Evolutionary conservation across 2,888 invertebrate genomes (phyloP), one percentile per base, ranked within the genome.

Genomic region (Melinopterus prodromus): DNA sequence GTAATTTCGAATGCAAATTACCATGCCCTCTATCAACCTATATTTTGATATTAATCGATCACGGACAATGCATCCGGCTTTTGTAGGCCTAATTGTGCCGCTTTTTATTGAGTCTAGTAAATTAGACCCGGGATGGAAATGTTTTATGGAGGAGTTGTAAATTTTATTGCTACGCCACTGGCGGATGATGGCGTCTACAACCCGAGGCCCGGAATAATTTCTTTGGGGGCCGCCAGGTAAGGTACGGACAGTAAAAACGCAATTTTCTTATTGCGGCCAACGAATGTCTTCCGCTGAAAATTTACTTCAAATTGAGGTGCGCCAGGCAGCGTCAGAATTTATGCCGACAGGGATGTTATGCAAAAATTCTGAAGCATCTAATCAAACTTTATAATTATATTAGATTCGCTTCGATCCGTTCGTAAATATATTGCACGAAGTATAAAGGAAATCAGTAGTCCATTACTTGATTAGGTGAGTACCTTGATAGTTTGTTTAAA

Each of bases 71-170:
- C 12, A 53, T 53, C 53, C 53, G 53, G 53, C 53, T 53, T 53
- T 53, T 53, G 53, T 53, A 26, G 53, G 53, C 53, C 7, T 53
- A 53, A 53, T 53, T 53, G 53, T 53, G 5, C 26, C 26, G 1
- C 5, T 53, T 53, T 53, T 53, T 53, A 53, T 53, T 2, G 5
- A 12, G 53, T 53, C 53, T 53, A 53, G 53, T 53, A 53, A 53
- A 53, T 53, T 53, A 53, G 53, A 53, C 7, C 53, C 5, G 12
- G 53, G 53, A 53, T 53, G 53, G 53, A 53, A 53, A 53, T 53
- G 53, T 53, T 53, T 53, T 53, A 53, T 53, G 53, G 53, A 53
- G 53, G 53, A 53, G 53, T 53, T 53, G 53, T 53, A 53, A 53
- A 53, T 53, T 53, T 53, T 53, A 53, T 6, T 53, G 53, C 53